A percentile compares a stretch with the other conserved stretches of the same genome.
Evolutionary conservation across 2,797 vertebrate species (phyloP).

Genomic region (Poecilia picta): DNA sequence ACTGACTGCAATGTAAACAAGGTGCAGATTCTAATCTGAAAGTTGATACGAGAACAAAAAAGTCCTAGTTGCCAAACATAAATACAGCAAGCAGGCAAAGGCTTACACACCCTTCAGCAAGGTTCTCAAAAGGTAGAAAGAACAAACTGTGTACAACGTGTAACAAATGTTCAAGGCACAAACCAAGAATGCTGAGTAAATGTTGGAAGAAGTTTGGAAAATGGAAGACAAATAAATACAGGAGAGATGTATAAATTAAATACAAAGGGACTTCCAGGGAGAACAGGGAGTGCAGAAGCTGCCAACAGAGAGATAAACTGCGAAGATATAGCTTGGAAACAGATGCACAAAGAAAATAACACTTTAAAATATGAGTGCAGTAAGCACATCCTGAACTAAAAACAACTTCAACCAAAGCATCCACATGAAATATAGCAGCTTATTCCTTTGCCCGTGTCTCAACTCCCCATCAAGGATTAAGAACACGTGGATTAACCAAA

Average conservation of each 20-base stretch:
- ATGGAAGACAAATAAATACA: not conserved
- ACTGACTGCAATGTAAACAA: not conserved
- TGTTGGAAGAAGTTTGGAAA: not conserved
- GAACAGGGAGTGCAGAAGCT: not conserved
- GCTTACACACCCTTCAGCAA: not conserved
- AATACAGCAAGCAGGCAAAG: slow-evolving; percentile 2
- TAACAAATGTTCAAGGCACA: not conserved
- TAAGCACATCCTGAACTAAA: not conserved
- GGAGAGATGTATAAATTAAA: not conserved
- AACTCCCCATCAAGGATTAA: not conserved
- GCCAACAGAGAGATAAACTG: not conserved
- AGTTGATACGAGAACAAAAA: not conserved
- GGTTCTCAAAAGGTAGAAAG: not conserved
- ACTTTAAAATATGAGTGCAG: not conserved
- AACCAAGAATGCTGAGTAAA: not conserved
- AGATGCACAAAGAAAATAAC: not conserved
- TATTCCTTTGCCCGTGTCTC: not conserved
- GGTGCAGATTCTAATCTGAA: not conserved
- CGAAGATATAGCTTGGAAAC: not conserved
- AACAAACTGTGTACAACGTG: not conserved
- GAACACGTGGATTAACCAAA: not conserved
- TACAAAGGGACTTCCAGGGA: not conserved
- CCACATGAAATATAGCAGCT: not conserved
- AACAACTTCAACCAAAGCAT: not conserved
- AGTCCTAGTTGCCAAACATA: not conserved